phyloP scores from a whole-genome alignment of 2,113 vertebrate genomes.

The Grantiella picta region DNA sequence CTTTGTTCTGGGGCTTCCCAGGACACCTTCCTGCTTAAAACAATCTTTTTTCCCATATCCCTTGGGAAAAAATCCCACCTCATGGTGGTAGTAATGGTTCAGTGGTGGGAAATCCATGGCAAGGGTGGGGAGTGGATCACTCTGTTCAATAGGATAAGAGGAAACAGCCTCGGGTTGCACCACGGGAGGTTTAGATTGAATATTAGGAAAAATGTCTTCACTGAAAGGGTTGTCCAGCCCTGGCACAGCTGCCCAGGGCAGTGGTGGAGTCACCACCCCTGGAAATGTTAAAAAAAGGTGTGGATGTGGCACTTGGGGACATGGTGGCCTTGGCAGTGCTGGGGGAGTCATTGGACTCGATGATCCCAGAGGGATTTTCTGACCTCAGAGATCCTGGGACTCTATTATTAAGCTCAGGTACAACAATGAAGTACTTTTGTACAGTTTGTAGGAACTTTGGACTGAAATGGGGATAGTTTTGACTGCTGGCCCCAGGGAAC shows the following conservation, averaged over 20 bases:
- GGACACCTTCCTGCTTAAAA: neutral
- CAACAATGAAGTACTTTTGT: neutral
- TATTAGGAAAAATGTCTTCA: neutral
- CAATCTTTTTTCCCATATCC: too few species aligned
- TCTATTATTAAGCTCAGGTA: neutral
- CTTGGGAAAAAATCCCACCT: neutral
- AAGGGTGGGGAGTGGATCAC: neutral
- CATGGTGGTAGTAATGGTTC: neutral
- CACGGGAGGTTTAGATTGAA: neutral
- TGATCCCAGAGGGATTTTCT: neutral
- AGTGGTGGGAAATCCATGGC: neutral
- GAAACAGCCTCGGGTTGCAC: neutral
- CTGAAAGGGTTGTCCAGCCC: neutral
- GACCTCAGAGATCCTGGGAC: neutral
- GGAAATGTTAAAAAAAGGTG: neutral
- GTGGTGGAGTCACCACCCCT: neutral
- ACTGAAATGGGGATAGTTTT: neutral
- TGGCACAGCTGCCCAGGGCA: neutral
- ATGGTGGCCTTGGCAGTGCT: neutral
- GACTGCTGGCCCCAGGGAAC: neutral
- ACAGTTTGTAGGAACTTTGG: neutral
- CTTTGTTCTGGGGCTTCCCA: neutral
- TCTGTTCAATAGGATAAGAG: neutral
- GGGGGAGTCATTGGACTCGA: fast-evolving
- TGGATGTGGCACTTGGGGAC: neutral